Conservation (phyloP, 2,113 vertebrate genomes). For the Raphicerus campestris region DNA sequence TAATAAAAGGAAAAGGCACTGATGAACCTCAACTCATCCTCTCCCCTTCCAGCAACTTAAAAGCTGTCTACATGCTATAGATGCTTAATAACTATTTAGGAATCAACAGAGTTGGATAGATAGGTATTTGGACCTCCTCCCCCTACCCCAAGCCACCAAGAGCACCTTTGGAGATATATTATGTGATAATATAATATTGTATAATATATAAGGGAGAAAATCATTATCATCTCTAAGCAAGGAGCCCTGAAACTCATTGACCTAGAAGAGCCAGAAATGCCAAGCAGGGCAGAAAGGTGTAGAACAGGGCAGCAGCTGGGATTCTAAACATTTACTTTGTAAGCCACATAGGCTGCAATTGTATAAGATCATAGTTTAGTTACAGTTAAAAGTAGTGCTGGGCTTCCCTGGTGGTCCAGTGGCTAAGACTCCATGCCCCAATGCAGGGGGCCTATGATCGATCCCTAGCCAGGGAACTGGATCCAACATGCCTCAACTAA, state of each 20-base stretch:
- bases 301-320: not conserved
- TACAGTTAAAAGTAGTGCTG: not conserved
- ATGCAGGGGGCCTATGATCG: not conserved
- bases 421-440: not conserved
- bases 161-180: not conserved
- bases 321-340: not conserved
- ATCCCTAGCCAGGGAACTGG: not conserved
- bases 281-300: not conserved
- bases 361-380: not conserved
- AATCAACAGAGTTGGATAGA: not conserved
- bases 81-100: conserved; percentile 1
- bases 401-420: not conserved
- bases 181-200: not conserved
- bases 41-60: not conserved
- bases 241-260: not conserved
- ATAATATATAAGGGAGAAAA: not conserved
- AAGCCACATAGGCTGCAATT: not conserved
- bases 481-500: not conserved
- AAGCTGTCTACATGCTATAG: not conserved
- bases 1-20: not conserved
- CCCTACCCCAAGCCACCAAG: not conserved
- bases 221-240: not conserved
- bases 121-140: not conserved
- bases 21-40: not conserved
- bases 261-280: not conserved